Percentiles rank a stretch among this genome's conserved stretches.
These are phyloP conservation scores for Rhinolophus ferrumequinum DNA, from an alignment of 2,113 vertebrate species.

Conservation along the genomic window DNA sequence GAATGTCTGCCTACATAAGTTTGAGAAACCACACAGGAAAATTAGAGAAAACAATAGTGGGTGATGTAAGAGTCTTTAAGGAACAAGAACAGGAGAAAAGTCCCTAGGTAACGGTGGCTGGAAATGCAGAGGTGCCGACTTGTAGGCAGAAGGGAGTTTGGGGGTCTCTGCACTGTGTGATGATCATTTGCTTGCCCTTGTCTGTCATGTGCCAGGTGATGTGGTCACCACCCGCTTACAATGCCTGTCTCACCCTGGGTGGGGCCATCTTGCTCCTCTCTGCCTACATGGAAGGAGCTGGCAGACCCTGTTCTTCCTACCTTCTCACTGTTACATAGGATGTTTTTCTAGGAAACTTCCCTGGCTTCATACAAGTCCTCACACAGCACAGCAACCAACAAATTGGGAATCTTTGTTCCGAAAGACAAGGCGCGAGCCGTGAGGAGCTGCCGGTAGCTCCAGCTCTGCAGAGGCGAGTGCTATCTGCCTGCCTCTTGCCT, in stretches of 20 bases:
- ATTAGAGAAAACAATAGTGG: not conserved
- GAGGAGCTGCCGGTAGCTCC: not conserved
- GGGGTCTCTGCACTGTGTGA: not conserved
- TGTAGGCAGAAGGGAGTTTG: not conserved
- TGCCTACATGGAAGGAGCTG: not conserved
- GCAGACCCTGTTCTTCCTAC: not conserved
- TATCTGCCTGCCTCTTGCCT: constrained; percentile 4
- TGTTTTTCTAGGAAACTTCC: not conserved
- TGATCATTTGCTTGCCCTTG: not conserved
- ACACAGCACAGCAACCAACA: constrained; percentile 4
- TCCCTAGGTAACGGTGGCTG: rapidly evolving
- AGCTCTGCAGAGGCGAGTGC: not conserved
- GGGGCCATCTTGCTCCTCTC: not conserved
- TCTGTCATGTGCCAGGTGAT: rapidly evolving
- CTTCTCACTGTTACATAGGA: not conserved
- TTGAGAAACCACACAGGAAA: not conserved
- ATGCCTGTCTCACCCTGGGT: rapidly evolving
- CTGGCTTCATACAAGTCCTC: not conserved
- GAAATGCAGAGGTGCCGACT: not conserved
- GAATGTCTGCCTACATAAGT: not conserved
- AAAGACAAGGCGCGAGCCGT: constrained; percentile 31
- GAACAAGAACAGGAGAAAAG: not conserved
- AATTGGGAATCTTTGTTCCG: not conserved
- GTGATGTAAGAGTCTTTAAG: too few species aligned
- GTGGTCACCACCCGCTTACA: not conserved